These are phyloP conservation scores for Megamerina dolium DNA, from an alignment of 2,888 invertebrate genomes.

Conservation along the genomic window DNA sequence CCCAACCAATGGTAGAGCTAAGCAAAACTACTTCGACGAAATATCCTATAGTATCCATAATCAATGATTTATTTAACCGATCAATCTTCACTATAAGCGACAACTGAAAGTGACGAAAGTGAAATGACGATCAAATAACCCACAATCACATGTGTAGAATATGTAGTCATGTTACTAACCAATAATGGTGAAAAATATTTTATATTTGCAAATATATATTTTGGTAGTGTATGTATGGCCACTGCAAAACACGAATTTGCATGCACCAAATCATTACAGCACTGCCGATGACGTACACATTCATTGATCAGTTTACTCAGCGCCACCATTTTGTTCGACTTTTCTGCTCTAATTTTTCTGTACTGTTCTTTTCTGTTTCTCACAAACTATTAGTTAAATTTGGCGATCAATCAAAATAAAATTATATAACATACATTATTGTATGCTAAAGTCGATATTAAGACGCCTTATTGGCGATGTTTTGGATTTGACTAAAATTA, in stretches of 20 bases:
- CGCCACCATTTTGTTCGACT: slow-evolving; percentile 29
- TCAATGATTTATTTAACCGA: slow-evolving; percentile 14
- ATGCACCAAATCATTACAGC: slow-evolving; percentile 32
- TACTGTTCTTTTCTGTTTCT: no score
- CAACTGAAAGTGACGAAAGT: slow-evolving; percentile 24
- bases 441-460: no score
- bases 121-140: no score
- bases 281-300: slow-evolving; percentile 16
- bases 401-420: no score
- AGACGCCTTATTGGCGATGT: no score
- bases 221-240: slow-evolving; percentile 16
- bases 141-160: no score
- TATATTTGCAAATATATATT: slow-evolving; percentile 22
- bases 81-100: slow-evolving; percentile 24
- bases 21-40: slow-evolving; percentile 22
- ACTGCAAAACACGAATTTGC: slow-evolving; percentile 24
- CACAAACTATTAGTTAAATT: no score
- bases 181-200: slow-evolving; percentile 33
- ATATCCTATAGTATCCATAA: slow-evolving; percentile 24
- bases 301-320: slow-evolving; percentile 30
- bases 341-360: no score
- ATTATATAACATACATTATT: no score
- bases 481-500: no score
- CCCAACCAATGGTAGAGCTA: no score
- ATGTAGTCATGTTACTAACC: no score